Percentiles rank a stretch among this genome's conserved stretches.
These are phyloP conservation scores for Morpho achilles DNA, from an alignment of 2,888 invertebrate species.

Conservation along the genomic window DNA sequence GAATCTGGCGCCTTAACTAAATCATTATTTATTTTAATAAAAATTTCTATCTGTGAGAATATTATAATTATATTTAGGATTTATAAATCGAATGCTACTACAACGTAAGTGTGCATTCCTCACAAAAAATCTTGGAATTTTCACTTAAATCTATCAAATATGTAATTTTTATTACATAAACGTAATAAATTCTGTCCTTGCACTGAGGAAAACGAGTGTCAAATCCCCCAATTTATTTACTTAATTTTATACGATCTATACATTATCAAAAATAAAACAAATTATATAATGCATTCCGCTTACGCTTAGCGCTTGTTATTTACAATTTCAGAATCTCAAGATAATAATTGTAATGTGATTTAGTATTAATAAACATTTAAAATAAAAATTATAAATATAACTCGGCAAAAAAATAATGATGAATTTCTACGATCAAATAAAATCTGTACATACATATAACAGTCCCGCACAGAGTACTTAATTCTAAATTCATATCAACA, in stretches of 20 bases:
- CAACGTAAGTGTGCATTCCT: slow-evolving; percentile 52
- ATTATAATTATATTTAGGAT: slow-evolving; percentile 47
- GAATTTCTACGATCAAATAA: slow-evolving; percentile 14
- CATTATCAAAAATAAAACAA: slow-evolving; percentile 24
- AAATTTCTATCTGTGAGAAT: slow-evolving; percentile 63
- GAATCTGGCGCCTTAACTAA: slow-evolving; percentile 71
- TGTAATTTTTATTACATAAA: slow-evolving; percentile 48
- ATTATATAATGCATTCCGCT: slow-evolving; percentile 36
- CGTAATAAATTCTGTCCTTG: slow-evolving; percentile 41
- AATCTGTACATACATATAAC: slow-evolving; percentile 45
- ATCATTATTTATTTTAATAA: slow-evolving; percentile 53
- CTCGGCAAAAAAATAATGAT: neutral
- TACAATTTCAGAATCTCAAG: slow-evolving; percentile 25
- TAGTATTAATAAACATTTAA: neutral
- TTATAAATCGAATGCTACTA: slow-evolving; percentile 55
- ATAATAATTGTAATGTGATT: slow-evolving; percentile 1
- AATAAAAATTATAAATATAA: slow-evolving; percentile 8
- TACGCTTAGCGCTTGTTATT: slow-evolving; percentile 42
- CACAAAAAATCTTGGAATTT: slow-evolving; percentile 58
- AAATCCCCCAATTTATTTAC: slow-evolving; percentile 28
- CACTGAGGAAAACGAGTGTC: slow-evolving; percentile 35
- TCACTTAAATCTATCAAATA: slow-evolving; percentile 33
- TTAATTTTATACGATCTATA: slow-evolving; percentile 25
- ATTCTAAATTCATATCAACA: slow-evolving; percentile 58
- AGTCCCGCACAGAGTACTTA: slow-evolving; percentile 49